Percentiles rank a stretch among this genome's conserved stretches.
These are phyloP conservation scores for Coreius guichenoti DNA, from an alignment of 2,797 vertebrate genomes.

Conservation along the genomic window DNA sequence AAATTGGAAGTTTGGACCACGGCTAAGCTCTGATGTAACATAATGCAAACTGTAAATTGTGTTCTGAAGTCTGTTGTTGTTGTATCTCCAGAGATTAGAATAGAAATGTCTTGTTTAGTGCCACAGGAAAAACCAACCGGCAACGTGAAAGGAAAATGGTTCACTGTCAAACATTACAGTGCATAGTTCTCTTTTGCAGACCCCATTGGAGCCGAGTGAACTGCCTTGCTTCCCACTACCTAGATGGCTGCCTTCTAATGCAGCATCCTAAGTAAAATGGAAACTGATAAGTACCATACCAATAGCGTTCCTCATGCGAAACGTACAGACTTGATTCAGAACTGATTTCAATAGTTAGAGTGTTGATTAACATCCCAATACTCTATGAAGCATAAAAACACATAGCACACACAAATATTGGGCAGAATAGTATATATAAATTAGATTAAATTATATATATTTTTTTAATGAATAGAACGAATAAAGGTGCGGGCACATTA, in stretches of 20 bases:
- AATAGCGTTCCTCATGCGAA: neutral
- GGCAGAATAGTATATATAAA: neutral
- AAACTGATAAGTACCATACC: neutral
- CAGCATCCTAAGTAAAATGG: conserved; percentile 6
- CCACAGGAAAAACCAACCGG: neutral
- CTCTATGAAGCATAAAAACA: neutral
- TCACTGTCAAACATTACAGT: neutral
- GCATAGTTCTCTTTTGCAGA: neutral
- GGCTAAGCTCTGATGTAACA: conserved; percentile 37
- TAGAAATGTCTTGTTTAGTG: conserved; percentile 18
- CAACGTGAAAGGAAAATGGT: conserved; percentile 4
- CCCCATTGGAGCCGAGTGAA: neutral
- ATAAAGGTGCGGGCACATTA: neutral
- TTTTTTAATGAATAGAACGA: neutral
- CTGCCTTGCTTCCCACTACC: neutral
- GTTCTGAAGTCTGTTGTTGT: conserved; percentile 24
- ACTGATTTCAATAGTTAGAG: neutral
- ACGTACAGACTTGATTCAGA: neutral
- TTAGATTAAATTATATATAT: too few species aligned
- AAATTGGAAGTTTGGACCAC: conserved; percentile 19
- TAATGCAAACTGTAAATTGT: conserved; percentile 39
- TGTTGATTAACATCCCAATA: neutral
- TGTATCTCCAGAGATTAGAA: conserved; percentile 6
- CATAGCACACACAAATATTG: neutral
- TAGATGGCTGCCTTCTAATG: conserved; percentile 6